Conservation (phyloP, 2,797 vertebrate species). For the Chiropotes sagulatus region DNA sequence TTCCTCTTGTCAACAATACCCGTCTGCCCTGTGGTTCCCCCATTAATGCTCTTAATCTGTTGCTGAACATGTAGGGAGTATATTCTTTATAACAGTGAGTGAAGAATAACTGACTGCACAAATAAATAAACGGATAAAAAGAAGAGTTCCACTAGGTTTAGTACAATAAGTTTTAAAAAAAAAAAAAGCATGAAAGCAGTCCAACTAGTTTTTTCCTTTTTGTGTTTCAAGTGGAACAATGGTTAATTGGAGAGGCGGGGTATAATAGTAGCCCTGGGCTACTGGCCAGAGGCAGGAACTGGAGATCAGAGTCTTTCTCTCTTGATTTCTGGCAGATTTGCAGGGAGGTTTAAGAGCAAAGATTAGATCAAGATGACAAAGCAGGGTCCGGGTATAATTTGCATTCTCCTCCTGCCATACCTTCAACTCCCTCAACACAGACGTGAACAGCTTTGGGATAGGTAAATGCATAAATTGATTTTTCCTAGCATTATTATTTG, state of each 20-base stretch:
- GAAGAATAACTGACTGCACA: neutral
- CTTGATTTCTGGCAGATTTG: slow-evolving; percentile 9
- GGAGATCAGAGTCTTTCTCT: neutral
- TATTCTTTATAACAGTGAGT: neutral
- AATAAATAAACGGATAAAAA: neutral
- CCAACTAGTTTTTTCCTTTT: neutral
- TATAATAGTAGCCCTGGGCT: neutral
- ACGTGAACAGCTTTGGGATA: neutral
- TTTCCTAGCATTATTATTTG: neutral
- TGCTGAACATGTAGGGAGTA: neutral
- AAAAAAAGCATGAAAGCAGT: neutral
- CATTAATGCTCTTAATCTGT: neutral
- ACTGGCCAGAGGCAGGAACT: neutral
- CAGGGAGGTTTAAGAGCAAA: slow-evolving; percentile 8
- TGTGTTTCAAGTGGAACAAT: neutral
- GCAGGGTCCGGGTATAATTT: neutral
- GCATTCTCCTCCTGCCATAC: neutral
- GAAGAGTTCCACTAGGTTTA: neutral
- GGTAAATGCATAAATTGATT: slow-evolving; percentile 8
- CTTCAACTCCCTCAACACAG: neutral
- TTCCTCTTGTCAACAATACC: neutral
- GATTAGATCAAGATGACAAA: neutral
- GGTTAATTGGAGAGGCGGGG: neutral
- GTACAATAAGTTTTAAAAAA: neutral
- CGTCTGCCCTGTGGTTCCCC: neutral